Conservation (phyloP, 2,888 invertebrate genomes). For the Agapetus fuscipes region DNA sequence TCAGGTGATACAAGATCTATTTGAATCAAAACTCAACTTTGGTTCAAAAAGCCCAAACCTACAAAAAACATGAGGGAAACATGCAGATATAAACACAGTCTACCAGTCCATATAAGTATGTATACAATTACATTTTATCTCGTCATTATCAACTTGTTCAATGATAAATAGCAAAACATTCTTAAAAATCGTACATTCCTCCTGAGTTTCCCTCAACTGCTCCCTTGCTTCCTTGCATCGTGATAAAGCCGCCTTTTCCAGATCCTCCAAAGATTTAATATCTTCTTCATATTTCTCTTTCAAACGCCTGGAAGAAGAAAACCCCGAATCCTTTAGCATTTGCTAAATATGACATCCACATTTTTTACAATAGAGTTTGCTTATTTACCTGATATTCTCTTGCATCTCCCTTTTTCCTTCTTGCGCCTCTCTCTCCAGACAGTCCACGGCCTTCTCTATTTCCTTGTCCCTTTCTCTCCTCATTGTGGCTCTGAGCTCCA, state of each 20-base stretch:
- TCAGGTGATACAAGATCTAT: too few species aligned
- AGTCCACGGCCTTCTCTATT: slow-evolving; percentile 63
- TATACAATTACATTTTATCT: too few species aligned
- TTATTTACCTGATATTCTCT: slow-evolving; percentile 40
- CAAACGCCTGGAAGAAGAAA: slow-evolving; percentile 45
- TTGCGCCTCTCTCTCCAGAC: slow-evolving; percentile 57
- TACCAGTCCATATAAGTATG: too few species aligned
- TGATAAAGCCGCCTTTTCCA: slow-evolving; percentile 54
- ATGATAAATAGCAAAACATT: too few species aligned
- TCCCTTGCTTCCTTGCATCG: slow-evolving; percentile 59
- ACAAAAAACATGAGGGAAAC: too few species aligned
- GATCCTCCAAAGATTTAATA: slow-evolving; percentile 53
- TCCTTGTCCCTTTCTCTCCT: slow-evolving; percentile 68
- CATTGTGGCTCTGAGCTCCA: slow-evolving; percentile 57
- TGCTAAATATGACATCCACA: background rate
- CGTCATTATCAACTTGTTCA: too few species aligned
- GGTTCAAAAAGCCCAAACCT: too few species aligned
- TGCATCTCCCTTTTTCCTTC: slow-evolving; percentile 50
- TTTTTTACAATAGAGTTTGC: background rate
- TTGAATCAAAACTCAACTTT: too few species aligned
- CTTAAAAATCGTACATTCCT: too few species aligned
- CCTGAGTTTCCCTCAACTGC: slow-evolving; percentile 56
- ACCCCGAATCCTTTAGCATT: background rate
- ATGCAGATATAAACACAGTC: too few species aligned
- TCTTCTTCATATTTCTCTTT: slow-evolving; percentile 71